Evolutionary conservation across 2,888 invertebrate species (phyloP), one percentile per base, ranked within the genome.

Genomic region (Lamellibrachia satsuma): DNA sequence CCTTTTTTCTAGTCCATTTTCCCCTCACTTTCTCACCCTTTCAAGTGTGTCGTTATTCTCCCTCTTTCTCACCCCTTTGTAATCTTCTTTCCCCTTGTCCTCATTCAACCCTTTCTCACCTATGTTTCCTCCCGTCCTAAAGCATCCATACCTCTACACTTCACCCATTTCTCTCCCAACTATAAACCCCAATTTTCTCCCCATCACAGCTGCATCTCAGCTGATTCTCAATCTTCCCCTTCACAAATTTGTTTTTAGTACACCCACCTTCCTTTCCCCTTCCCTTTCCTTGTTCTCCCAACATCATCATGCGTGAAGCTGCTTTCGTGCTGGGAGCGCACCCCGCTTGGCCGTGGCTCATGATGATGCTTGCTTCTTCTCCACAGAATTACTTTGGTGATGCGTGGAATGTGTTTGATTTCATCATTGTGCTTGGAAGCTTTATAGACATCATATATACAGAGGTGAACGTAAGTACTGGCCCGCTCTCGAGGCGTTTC

Each of bases 391-490:
- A 96, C 94, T 96, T 96, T 95, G 96, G 96, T 92, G 96, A 96
- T 95, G 95, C 96, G 9, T 96, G 96, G 96, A 96, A 96, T 94
- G 96, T 96, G 92, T 96, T 96, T 95, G 96, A 96, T 95, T 96
- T 96, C 95, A 95, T 96, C 94, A 96, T 96, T 94, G 96, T 96
- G 27, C 94, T 96, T 91, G 96, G 96, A 93, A 96, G 96, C 94
- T 96, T 96, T 94, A 96, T 96, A 93, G 96, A 96, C 94, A 96
- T 96, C 93, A 99, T 99, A 90, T 99, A 98, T 96, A 98, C 99
- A 92, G 99, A 99, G 97, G 98, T 99, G 95, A 98, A 98, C 97
- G 98, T 98, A 97, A 98, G 98, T 97, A 97, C 91, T 27, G 91
- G 22, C 39, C 39, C 55, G 52, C 52, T 91, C 8, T 52, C 9